phyloP scores from a whole-genome alignment of 1,140 invertebrate genomes.

The Globodera rostochiensis region DNA sequence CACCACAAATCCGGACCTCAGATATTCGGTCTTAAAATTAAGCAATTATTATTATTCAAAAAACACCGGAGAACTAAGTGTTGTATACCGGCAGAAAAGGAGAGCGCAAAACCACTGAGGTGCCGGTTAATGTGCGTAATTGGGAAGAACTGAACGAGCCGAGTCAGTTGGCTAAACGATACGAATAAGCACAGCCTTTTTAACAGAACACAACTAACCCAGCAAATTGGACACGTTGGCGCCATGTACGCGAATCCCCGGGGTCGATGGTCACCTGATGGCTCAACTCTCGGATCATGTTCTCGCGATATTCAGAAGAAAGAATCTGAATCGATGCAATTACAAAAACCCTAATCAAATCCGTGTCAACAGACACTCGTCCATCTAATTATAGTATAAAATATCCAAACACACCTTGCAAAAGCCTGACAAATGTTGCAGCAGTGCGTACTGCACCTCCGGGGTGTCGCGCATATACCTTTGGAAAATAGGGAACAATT shows the following conservation, averaged over 20 bases:
- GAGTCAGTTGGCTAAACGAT: conserved; percentile 33
- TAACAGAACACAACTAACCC: conserved; percentile 28
- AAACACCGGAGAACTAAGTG: conserved; percentile 11
- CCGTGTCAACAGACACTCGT: too few species aligned
- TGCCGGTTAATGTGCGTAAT: conserved; percentile 30
- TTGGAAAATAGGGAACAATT: conserved; percentile 38
- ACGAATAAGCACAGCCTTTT: background rate
- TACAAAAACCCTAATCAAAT: background rate
- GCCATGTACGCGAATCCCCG: conserved; percentile 17
- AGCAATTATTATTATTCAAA: background rate
- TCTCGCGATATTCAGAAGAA: conserved; percentile 26
- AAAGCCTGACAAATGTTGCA: conserved; percentile 25
- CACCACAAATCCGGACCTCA: conserved; percentile 34
- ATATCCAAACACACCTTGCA: too few species aligned
- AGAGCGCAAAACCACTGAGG: conserved; percentile 36
- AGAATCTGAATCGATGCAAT: conserved; percentile 24
- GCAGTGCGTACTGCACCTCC: conserved; percentile 30
- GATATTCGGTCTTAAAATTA: conserved; percentile 32
- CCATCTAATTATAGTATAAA: too few species aligned
- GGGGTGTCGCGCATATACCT: conserved; percentile 28
- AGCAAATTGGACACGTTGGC: conserved; percentile 33
- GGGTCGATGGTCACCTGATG: conserved; percentile 31
- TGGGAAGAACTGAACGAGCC: conserved; percentile 16
- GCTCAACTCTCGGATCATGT: conserved; percentile 26
- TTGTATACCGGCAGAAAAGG: conserved; percentile 32